Base-by-base conservation (phyloP, 2,113 vertebrate species). In the Agelaius phoeniceus region DNA sequence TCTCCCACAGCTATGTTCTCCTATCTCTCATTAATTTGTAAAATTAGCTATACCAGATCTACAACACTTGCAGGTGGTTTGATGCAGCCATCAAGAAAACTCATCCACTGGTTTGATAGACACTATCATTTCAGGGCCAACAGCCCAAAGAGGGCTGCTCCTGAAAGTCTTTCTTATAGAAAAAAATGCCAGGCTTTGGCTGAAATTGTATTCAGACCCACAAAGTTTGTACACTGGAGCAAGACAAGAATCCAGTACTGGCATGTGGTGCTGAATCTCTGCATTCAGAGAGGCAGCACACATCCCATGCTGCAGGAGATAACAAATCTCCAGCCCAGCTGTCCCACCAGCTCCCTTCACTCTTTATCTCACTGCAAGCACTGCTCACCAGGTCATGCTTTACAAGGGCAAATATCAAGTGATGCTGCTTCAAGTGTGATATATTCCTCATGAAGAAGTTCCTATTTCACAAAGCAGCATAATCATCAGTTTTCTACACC, bases 361-460 rank as follows among this genome's bases (percentile, higher is more conserved):
- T 43, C 52, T 14, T 48, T 65, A 35, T 54, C 79, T 84, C 69
- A 6, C 81, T 49, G 30, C 69, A 65, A 89, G 26, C 23, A 7
- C 22, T 68, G 69, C 37, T 26, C 67, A 57, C 73, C 23, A 73
- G 55, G 69, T 81, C 85, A 22, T 4, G 49, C 46, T 93, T 65
- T 61, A 35, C 85, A 91, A 92, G 92, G 93, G 31, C 89, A 92
- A 87, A 69, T 77, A 85, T 37, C 94, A 93, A 93, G 86, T 73
- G 79, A 66, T 75, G 75, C 58, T 75, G 54, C 71, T 91, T 83
- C 82, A 80, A 77, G 92, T 73, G 24, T 0, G 10, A 87, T 65
- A 44, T 15, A 20, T 81, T 94, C 81, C 96, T 79, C 52, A 51
- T 13, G 44, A 71, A 72, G 78, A 43, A 75, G 78, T 41, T 90